Base-by-base conservation (phyloP, 2,797 vertebrate species). In the Sphenopsis melanotis region DNA sequence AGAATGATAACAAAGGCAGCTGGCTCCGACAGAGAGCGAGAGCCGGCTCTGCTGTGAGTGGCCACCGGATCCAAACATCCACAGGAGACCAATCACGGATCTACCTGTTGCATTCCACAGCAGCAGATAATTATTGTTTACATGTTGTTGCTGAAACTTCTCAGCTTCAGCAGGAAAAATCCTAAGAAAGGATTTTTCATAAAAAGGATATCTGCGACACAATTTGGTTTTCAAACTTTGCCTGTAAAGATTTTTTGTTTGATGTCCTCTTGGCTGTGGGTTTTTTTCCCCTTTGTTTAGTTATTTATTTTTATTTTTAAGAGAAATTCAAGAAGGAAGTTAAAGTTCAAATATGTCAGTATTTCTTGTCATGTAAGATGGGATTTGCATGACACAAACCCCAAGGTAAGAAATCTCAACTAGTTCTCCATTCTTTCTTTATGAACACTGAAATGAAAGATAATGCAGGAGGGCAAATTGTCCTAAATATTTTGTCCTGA, bases 261-360 rank as follows among this genome's bases (percentile, higher is more conserved):
- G 2, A 1, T 50, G 42, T 6, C 1, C 11, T 53, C 23, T 21
- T 22, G 26, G 9, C 39, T 72, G 7, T 9, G 5, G 11, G 24
- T 10, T 34, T 8, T 60, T 5, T 50, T 24, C n/a, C 14, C 4
- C 3, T 50, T 46, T 44, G 2, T 21, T 65, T 17, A 13, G 15
- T 27, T 59, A 4, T 9, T 60, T 60, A 4, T 32, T 50, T 56
- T 50, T 14, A 23, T 57, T 50, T 66, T 13, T 3, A 14, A 47
- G 4, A 22, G 10, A 59, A 75, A 46, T 11, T 59, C 4, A 19
- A 55, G 52, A 81, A 29, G 5, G 8, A 75, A 79, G 9, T 56
- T 76, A 39, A 63, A 74, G 19, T 39, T 60, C 13, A 41, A 60
- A 6, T 32, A 29, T 59, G 29, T 49, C 23, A 83, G 8, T 9